Percentiles rank a stretch among this genome's conserved stretches.
Conservation (phyloP, 1,140 invertebrate genomes). For the Saccostrea echinata region DNA sequence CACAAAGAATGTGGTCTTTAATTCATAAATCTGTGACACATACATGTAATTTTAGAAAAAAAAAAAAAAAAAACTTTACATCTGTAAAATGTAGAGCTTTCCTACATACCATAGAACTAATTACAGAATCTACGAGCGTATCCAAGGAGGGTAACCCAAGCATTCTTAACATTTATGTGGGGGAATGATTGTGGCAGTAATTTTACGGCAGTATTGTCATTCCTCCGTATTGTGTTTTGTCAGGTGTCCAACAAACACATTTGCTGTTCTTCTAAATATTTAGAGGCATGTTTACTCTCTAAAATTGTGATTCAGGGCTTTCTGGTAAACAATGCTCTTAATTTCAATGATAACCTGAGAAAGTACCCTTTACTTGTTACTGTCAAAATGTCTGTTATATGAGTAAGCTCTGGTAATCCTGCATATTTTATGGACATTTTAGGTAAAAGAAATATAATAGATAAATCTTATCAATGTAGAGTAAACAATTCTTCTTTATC, state of each 20-base stretch:
- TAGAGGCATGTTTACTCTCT: constrained; percentile 10
- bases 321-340: constrained; percentile 24
- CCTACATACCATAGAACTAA: background rate
- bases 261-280: constrained; percentile 29
- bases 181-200: background rate
- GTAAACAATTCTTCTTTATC: background rate
- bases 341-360: constrained; percentile 12
- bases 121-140: too few species aligned
- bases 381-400: background rate
- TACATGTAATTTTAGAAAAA: background rate
- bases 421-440: background rate
- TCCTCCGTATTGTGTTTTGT: background rate
- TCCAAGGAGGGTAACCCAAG: background rate
- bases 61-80: background rate
- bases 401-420: constrained; percentile 14
- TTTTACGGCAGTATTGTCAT: background rate
- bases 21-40: background rate
- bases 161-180: background rate
- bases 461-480: background rate
- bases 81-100: background rate
- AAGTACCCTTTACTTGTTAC: background rate
- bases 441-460: too few species aligned
- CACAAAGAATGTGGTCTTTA: background rate
- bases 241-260: constrained; percentile 28
- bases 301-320: constrained; percentile 26